Percentiles rank a stretch among this genome's conserved stretches.
phyloP scores from a whole-genome alignment of 2,888 invertebrate species.

The Anodontia alba region DNA sequence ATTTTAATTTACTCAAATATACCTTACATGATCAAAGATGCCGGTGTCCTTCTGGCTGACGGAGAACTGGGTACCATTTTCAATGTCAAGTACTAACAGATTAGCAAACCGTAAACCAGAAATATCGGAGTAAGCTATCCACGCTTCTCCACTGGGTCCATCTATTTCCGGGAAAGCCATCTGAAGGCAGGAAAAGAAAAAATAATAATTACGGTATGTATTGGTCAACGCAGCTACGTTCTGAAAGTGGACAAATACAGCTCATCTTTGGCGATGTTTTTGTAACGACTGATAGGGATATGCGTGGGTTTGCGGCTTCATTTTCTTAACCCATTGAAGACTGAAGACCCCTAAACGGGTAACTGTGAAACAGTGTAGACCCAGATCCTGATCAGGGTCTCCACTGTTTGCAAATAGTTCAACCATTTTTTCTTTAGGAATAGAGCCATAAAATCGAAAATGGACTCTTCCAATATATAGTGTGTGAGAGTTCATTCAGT shows the following conservation, averaged over 20 bases:
- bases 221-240: neutral
- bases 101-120: slow-evolving; percentile 72
- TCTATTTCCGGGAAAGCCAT: slow-evolving; percentile 65
- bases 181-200: slow-evolving; percentile 60
- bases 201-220: neutral
- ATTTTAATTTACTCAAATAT: no score
- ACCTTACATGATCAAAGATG: slow-evolving; percentile 43
- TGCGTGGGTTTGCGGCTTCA: neutral
- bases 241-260: neutral
- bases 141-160: slow-evolving; percentile 78
- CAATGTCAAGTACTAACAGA: slow-evolving; percentile 75
- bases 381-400: no score
- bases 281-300: neutral
- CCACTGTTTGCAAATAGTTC: no score
- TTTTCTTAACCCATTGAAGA: no score
- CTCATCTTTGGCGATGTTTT: neutral
- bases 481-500: no score
- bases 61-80: slow-evolving; percentile 51
- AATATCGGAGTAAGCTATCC: slow-evolving; percentile 75
- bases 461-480: no score
- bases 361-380: no score
- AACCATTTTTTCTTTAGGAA: no score
- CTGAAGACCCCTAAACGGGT: no score
- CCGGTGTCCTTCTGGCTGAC: slow-evolving; percentile 69
- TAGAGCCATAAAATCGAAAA: no score